Percentiles rank a stretch among this genome's conserved stretches.
These are phyloP conservation scores for Amphilophus citrinellus DNA, from an alignment of 2,113 vertebrate species.

Conservation along the genomic window DNA sequence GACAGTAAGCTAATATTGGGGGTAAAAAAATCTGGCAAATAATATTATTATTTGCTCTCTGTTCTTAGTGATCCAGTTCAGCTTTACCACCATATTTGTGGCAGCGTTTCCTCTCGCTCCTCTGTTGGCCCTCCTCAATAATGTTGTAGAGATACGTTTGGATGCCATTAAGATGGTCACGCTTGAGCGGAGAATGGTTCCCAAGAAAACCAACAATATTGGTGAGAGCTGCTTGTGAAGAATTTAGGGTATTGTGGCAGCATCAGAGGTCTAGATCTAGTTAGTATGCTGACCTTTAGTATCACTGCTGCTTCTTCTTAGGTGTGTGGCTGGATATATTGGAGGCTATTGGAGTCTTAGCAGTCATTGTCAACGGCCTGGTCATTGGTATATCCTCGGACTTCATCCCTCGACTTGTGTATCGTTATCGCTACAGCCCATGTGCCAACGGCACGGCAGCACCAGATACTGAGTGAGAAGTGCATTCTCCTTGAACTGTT, in stretches of 20 bases:
- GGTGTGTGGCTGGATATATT: slow-evolving; percentile 92
- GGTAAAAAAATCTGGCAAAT: not conserved
- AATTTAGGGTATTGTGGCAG: not conserved
- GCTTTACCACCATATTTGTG: slow-evolving; percentile 97
- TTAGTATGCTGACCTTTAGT: slow-evolving; percentile 1
- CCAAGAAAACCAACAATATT: slow-evolving; percentile 93
- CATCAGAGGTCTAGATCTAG: not conserved
- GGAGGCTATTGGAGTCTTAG: slow-evolving; percentile 90
- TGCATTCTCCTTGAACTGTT: not conserved
- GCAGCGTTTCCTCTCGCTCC: slow-evolving; percentile 97
- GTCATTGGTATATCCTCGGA: slow-evolving; percentile 93
- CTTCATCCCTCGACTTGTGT: slow-evolving; percentile 92
- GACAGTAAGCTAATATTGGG: not conserved
- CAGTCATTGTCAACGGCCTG: slow-evolving; percentile 93
- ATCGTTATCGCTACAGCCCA: slow-evolving; percentile 88
- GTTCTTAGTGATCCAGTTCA: slow-evolving; percentile 91
- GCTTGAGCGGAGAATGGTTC: slow-evolving; percentile 88
- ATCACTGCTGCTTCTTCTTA: slow-evolving; percentile 56
- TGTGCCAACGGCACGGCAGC: slow-evolving; percentile 73
- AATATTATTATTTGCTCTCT: not conserved
- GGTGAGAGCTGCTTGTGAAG: slow-evolving; percentile 80
- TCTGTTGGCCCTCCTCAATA: slow-evolving; percentile 90
- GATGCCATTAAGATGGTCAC: slow-evolving; percentile 94
- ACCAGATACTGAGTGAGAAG: slow-evolving; percentile 52
- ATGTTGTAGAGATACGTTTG: slow-evolving; percentile 90